Conservation (phyloP, 2,113 vertebrate species). For the Corythornis vintsioides region DNA sequence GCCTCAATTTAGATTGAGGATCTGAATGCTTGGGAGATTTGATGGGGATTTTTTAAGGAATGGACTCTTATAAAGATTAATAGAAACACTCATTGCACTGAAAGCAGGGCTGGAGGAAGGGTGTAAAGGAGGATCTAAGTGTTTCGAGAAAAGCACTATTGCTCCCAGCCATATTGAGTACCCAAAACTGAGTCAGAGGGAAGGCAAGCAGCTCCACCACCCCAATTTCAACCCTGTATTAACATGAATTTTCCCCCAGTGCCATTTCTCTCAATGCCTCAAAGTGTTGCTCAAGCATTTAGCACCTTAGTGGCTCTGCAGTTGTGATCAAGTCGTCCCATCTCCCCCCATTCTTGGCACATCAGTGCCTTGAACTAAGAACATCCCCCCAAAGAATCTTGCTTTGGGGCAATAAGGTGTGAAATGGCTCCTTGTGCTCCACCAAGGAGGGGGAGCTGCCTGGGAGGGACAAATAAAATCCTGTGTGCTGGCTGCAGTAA, state of each 20-base stretch:
- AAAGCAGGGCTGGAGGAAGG: neutral
- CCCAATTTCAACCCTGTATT: accelerated
- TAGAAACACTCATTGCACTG: accelerated
- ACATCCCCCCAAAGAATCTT: neutral
- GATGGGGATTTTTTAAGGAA: neutral
- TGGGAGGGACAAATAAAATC: neutral
- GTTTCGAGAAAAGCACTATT: neutral
- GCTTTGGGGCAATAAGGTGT: neutral
- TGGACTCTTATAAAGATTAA: neutral
- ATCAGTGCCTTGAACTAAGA: neutral
- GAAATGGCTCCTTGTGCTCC: neutral
- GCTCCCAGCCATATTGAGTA: neutral
- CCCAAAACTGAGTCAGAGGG: neutral
- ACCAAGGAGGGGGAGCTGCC: neutral
- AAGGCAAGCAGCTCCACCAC: neutral
- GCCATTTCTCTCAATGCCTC: neutral
- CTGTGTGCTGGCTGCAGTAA: accelerated
- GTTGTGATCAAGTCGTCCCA: neutral
- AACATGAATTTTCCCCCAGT: neutral
- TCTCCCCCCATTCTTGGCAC: neutral
- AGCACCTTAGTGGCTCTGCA: accelerated
- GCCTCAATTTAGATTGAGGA: neutral
- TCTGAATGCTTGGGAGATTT: neutral
- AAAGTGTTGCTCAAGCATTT: neutral
- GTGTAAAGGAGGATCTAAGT: neutral